These are phyloP conservation scores for Aplodontia rufa DNA, from an alignment of 2,113 vertebrate species.

Conservation along the genomic window DNA sequence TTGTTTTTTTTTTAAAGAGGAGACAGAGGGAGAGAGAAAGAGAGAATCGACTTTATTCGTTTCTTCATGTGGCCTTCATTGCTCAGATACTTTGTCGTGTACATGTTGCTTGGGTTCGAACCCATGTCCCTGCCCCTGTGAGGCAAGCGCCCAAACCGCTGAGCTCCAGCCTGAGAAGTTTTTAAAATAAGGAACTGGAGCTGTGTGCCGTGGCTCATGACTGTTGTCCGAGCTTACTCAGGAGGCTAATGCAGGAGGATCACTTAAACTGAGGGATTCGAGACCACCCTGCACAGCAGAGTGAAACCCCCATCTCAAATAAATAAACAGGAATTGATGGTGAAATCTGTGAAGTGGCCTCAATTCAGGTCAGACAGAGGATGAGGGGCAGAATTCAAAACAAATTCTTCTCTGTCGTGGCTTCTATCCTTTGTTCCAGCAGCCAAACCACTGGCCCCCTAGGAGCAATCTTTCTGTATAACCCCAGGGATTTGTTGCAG, in stretches of 20 bases:
- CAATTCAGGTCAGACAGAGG: neutral
- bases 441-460: neutral
- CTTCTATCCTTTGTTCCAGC: neutral
- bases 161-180: no score
- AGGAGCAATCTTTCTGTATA: neutral
- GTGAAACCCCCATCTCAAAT: neutral
- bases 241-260: neutral
- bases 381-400: neutral
- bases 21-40: no score
- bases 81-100: no score
- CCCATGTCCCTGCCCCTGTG: no score
- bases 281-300: neutral
- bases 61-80: no score
- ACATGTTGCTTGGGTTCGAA: no score
- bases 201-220: neutral
- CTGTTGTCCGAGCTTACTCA: neutral
- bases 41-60: no score
- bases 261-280: neutral
- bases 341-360: neutral
- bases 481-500: neutral
- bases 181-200: neutral
- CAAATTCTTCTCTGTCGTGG: neutral
- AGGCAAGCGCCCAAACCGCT: no score
- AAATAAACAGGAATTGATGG: neutral
- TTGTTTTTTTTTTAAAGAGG: no score